phyloP scores from a whole-genome alignment of 1,140 invertebrate genomes.

The Drosophila kepulauana region DNA sequence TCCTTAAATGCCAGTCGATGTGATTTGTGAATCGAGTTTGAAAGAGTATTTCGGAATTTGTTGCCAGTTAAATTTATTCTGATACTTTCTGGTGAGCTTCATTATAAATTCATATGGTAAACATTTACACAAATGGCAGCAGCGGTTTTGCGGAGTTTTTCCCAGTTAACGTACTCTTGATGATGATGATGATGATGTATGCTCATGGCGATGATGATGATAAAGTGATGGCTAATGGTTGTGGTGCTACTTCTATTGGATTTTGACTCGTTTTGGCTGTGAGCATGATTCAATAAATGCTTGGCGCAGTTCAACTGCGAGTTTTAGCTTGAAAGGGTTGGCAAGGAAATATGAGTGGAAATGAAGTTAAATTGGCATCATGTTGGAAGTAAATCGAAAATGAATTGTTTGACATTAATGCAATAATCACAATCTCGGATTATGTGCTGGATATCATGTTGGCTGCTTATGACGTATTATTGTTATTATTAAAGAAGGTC shows the following conservation, averaged over 20 bases:
- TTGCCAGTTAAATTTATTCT: neutral
- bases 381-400: conserved; percentile 6
- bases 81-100: conserved; percentile 43
- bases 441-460: neutral
- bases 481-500: conserved; percentile 15
- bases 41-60: conserved; percentile 20
- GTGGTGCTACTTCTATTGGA: conserved; percentile 9
- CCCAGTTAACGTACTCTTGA: conserved; percentile 18
- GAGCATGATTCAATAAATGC: conserved; percentile 11
- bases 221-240: neutral
- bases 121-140: conserved; percentile 79
- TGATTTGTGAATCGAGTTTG: neutral
- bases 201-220: neutral
- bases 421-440: conserved; percentile 19
- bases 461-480: neutral
- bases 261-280: conserved; percentile 11
- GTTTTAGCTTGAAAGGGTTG: conserved; percentile 14
- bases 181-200: neutral
- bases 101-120: conserved; percentile 80
- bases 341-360: neutral
- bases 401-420: conserved; percentile 19
- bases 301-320: conserved; percentile 5
- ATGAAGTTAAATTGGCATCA: conserved; percentile 16
- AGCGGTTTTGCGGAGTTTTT: conserved; percentile 37
- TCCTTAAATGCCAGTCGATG: neutral